These are phyloP conservation scores for Serranus cabrilla DNA, from an alignment of 2,797 vertebrate genomes.

Conservation along the genomic window DNA sequence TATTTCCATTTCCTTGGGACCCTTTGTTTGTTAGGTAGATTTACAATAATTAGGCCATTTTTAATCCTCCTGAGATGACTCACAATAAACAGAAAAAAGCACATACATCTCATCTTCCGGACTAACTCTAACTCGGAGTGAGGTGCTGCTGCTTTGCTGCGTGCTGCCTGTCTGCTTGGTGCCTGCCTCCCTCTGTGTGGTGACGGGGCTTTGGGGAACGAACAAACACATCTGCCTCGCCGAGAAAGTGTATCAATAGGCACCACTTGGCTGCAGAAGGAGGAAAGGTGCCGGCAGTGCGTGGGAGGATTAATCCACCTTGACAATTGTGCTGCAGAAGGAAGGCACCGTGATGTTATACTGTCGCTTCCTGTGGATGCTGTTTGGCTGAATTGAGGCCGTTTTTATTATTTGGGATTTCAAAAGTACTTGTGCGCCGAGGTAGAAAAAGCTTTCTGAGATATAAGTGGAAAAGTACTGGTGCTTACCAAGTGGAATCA, in stretches of 20 bases:
- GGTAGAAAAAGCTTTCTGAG: background rate
- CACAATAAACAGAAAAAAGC: background rate
- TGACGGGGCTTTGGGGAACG: slow-evolving; percentile 52
- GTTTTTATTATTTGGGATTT: slow-evolving; percentile 11
- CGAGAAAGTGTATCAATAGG: slow-evolving; percentile 42
- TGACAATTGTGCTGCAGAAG: slow-evolving; percentile 49
- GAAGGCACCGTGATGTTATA: slow-evolving; percentile 13
- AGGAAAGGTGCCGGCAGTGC: slow-evolving; percentile 48
- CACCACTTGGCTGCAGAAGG: slow-evolving; percentile 49
- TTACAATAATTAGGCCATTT: slow-evolving; percentile 5
- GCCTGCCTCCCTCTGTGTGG: slow-evolving; percentile 25
- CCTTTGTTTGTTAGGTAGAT: background rate
- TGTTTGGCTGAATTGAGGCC: slow-evolving; percentile 19
- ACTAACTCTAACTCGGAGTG: background rate
- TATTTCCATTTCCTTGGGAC: no score
- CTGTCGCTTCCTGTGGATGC: slow-evolving; percentile 30
- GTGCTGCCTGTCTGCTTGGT: slow-evolving; percentile 32
- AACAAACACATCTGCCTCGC: slow-evolving; percentile 62
- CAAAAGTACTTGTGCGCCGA: slow-evolving; percentile 10
- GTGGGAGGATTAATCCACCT: slow-evolving; percentile 64
- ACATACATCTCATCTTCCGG: background rate
- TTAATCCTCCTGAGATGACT: background rate
- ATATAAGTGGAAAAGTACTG: slow-evolving; percentile 1
- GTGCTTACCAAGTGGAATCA: background rate
- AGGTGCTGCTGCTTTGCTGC: slow-evolving; percentile 16